These are phyloP conservation scores for Galemys pyrenaicus DNA, from an alignment of 2,113 vertebrate genomes.

Conservation along the genomic window DNA sequence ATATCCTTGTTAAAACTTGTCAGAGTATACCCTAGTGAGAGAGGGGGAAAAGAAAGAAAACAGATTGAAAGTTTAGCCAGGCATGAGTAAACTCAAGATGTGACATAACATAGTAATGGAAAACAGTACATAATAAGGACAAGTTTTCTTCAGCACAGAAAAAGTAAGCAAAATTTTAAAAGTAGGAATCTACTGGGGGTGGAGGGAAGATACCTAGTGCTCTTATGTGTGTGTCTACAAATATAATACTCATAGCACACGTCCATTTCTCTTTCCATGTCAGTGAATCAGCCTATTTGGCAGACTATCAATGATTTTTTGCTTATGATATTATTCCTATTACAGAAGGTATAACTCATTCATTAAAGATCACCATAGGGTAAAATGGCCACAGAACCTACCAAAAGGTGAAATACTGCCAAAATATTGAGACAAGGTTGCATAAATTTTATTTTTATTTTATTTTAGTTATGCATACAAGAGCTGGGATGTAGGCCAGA, in stretches of 20 bases:
- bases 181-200: constrained; percentile 35
- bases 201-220: constrained; percentile 38
- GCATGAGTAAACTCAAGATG: constrained; percentile 50
- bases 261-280: neutral
- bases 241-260: neutral
- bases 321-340: neutral
- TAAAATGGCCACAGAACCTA: neutral
- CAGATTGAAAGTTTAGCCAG: constrained; percentile 47
- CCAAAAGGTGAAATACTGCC: neutral
- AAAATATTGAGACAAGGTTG: neutral
- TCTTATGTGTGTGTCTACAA: neutral
- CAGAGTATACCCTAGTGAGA: neutral
- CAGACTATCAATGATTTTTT: neutral
- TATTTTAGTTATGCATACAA: no score
- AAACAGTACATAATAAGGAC: constrained; percentile 42
- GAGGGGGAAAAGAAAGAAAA: neutral
- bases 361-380: neutral
- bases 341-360: neutral
- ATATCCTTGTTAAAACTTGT: neutral
- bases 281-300: neutral
- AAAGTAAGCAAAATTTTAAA: constrained; percentile 66
- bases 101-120: constrained; percentile 52
- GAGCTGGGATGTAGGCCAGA: no score
- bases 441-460: neutral
- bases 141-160: constrained; percentile 67